These are phyloP conservation scores for Bubo bubo DNA, from an alignment of 2,113 vertebrate genomes.

Conservation along the genomic window DNA sequence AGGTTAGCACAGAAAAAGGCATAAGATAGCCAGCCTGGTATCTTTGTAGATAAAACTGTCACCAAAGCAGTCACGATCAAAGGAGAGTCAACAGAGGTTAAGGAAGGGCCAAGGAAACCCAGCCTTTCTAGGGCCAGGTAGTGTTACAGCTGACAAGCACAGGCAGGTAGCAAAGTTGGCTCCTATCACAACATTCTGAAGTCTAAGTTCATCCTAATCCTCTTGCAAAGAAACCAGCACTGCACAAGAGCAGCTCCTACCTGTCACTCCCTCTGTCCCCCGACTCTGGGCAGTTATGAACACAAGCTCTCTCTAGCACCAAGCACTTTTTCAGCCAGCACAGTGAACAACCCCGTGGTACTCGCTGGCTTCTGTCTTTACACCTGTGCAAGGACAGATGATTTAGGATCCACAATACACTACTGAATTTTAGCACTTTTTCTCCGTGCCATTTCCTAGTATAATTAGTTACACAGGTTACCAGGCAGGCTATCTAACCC, in stretches of 20 bases:
- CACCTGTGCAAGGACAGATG: not conserved
- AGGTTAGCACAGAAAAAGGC: not conserved
- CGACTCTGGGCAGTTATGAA: rapidly evolving
- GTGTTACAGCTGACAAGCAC: not conserved
- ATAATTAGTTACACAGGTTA: not conserved
- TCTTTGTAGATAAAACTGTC: not conserved
- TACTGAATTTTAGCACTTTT: not conserved
- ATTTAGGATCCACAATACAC: not conserved
- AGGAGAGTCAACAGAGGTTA: not conserved
- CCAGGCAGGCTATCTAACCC: not conserved
- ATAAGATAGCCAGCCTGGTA: not conserved
- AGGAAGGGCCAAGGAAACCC: not conserved
- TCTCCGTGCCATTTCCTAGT: not conserved
- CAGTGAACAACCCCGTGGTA: rapidly evolving
- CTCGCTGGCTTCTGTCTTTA: not conserved
- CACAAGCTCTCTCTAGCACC: not conserved
- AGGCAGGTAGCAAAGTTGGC: not conserved
- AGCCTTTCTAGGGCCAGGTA: not conserved
- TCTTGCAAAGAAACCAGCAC: not conserved
- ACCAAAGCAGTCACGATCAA: rapidly evolving
- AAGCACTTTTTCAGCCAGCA: not conserved
- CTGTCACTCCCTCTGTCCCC: not conserved
- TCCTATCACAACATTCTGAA: not conserved
- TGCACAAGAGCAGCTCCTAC: not conserved
- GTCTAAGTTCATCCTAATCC: not conserved